phyloP scores from a whole-genome alignment of 2,797 vertebrate species.

The Epinephelus awoara region DNA sequence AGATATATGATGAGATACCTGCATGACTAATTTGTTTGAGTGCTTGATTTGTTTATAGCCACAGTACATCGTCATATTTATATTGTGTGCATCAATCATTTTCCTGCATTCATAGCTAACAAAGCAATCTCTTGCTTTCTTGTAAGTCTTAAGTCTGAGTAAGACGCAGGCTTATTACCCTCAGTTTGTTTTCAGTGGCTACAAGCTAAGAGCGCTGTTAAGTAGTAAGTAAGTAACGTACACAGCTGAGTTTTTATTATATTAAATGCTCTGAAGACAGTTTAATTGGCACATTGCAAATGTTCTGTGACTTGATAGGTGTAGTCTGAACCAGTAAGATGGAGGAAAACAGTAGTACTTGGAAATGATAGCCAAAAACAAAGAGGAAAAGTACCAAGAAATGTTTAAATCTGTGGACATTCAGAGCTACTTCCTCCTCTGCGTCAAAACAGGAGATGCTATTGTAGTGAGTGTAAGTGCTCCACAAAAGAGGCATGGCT shows the following conservation, averaged over 20 bases:
- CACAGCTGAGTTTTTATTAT: not conserved
- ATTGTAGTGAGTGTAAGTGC: not conserved
- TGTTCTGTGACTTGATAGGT: not conserved
- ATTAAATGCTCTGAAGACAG: not conserved
- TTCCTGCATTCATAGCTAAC: constrained; percentile 9
- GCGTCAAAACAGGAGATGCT: not conserved
- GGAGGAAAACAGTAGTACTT: not conserved
- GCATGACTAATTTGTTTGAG: constrained; percentile 29
- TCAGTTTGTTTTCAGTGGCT: constrained; percentile 22
- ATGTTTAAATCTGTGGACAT: not conserved
- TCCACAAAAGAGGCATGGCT: not conserved
- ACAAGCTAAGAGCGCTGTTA: constrained; percentile 11
- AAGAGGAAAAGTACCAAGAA: not conserved
- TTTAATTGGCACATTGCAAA: not conserved
- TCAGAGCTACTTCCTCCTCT: not conserved
- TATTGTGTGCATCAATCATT: not conserved
- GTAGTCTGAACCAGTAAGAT: not conserved
- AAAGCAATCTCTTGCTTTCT: constrained; percentile 1
- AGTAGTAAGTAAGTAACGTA: not conserved
- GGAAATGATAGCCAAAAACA: not conserved
- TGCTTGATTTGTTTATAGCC: constrained; percentile 35
- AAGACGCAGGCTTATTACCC: not conserved
- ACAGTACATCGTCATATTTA: constrained; percentile 19
- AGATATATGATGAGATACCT: constrained; percentile 39
- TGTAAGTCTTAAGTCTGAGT: constrained; percentile 62